phyloP scores from a whole-genome alignment of 1,140 invertebrate species.

The Hycleus phaleratus region DNA sequence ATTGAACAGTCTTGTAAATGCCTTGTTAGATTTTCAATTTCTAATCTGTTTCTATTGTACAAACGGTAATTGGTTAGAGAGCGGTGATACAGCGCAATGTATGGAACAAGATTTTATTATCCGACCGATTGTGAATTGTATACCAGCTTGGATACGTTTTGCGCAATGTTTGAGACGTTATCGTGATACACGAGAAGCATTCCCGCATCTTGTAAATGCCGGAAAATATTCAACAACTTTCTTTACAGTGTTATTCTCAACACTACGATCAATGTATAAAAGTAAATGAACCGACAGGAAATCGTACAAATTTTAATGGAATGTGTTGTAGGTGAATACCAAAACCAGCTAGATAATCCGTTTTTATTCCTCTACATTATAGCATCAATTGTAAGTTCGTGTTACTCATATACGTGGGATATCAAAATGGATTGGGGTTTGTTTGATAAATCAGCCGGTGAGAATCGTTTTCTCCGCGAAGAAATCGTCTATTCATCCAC shows the following conservation, averaged over 20 bases:
- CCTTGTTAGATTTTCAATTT: slow-evolving; percentile 75
- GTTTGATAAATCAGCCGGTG: slow-evolving; percentile 77
- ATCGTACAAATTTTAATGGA: neutral
- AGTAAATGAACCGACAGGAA: slow-evolving; percentile 17
- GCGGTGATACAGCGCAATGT: slow-evolving; percentile 40
- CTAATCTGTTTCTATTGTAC: slow-evolving; percentile 57
- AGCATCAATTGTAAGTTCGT: slow-evolving; percentile 66
- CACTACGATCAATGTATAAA: slow-evolving; percentile 46
- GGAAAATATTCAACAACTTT: slow-evolving; percentile 98
- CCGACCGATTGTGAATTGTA: slow-evolving; percentile 59
- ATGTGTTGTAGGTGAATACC: slow-evolving; percentile 48
- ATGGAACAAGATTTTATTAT: slow-evolving; percentile 42
- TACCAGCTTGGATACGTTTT: slow-evolving; percentile 89
- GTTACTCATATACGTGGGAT: slow-evolving; percentile 90
- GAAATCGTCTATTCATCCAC: slow-evolving; percentile 72
- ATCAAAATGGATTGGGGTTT: slow-evolving; percentile 98
- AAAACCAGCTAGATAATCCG: slow-evolving; percentile 59
- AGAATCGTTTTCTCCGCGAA: slow-evolving; percentile 72
- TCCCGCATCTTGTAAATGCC: slow-evolving; percentile 95
- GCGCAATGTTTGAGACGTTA: slow-evolving; percentile 96
- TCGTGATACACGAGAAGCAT: slow-evolving; percentile 77
- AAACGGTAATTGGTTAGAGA: slow-evolving; percentile 43
- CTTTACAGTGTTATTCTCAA: slow-evolving; percentile 83
- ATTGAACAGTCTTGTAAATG: slow-evolving; percentile 70
- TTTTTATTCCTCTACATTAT: slow-evolving; percentile 76